A percentile compares a stretch with the other conserved stretches of the same genome.
Evolutionary conservation across 2,113 vertebrate genomes (phyloP).

Genomic region (Notothenia coriiceps): DNA sequence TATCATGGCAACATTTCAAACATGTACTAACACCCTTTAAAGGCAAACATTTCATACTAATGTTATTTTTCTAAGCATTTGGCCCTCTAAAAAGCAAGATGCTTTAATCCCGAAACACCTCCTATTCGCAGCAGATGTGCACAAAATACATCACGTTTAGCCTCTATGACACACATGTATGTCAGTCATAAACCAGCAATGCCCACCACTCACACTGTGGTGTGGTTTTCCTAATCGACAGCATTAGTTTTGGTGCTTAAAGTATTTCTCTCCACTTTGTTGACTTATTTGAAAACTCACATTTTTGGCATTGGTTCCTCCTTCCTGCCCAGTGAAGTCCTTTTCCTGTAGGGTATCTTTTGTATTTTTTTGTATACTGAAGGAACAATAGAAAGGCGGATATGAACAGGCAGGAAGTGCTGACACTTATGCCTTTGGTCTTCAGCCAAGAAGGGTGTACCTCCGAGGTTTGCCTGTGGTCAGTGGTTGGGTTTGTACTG

Average conservation of each 20-base stretch:
- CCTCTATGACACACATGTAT: not conserved
- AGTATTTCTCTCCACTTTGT: not conserved
- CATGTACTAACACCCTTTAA: not conserved
- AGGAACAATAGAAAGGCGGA: not conserved
- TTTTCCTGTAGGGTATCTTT: not conserved
- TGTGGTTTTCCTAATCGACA: not conserved
- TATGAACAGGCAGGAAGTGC: not conserved
- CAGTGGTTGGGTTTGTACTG: not conserved
- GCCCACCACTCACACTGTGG: not conserved
- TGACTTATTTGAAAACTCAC: not conserved
- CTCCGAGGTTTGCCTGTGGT: not conserved
- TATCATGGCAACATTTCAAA: not conserved
- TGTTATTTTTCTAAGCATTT: not conserved
- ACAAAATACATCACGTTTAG: not conserved
- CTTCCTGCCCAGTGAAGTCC: not conserved
- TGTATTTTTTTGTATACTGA: not conserved
- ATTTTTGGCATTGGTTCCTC: not conserved
- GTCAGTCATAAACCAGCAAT: not conserved
- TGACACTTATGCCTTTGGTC: not conserved
- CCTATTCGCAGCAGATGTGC: not conserved
- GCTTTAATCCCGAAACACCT: not conserved
- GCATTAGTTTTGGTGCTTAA: not conserved
- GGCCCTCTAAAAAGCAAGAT: not conserved
- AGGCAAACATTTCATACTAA: not conserved
- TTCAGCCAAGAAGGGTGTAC: not conserved